phyloP scores from a whole-genome alignment of 2,888 invertebrate species.

The Dasypolia templi region DNA sequence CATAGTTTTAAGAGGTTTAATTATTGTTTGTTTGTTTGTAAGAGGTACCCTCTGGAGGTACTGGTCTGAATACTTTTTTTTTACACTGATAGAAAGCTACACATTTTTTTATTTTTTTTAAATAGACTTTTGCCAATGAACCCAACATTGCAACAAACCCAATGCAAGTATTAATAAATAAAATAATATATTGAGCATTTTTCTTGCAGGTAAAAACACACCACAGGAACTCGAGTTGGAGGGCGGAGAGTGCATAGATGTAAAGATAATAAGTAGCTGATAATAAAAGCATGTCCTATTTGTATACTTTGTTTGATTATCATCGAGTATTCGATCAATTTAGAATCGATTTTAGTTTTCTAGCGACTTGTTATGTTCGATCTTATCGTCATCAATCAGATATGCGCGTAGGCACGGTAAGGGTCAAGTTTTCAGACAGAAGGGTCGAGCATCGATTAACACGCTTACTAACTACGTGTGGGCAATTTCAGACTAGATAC shows the following conservation, averaged over 20 bases:
- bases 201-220: constrained; percentile 80
- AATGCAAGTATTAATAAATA: background rate
- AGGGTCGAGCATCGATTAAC: background rate
- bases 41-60: too few species aligned
- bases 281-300: constrained; percentile 49
- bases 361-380: constrained; percentile 6
- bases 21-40: too few species aligned
- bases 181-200: background rate
- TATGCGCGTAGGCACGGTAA: background rate
- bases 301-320: constrained; percentile 31
- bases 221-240: constrained; percentile 86
- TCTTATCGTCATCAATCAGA: constrained; percentile 7
- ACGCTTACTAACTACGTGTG: background rate
- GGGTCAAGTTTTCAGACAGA: background rate
- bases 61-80: too few species aligned
- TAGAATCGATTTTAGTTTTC: constrained; percentile 9
- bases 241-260: constrained; percentile 90
- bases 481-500: background rate
- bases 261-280: constrained; percentile 79
- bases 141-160: too few species aligned
- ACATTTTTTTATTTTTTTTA: too few species aligned
- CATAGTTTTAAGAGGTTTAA: too few species aligned
- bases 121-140: too few species aligned
- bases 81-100: too few species aligned
- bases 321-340: constrained; percentile 14